These are phyloP conservation scores for Argopecten irradians DNA, from an alignment of 1,140 invertebrate species.

Conservation along the genomic window DNA sequence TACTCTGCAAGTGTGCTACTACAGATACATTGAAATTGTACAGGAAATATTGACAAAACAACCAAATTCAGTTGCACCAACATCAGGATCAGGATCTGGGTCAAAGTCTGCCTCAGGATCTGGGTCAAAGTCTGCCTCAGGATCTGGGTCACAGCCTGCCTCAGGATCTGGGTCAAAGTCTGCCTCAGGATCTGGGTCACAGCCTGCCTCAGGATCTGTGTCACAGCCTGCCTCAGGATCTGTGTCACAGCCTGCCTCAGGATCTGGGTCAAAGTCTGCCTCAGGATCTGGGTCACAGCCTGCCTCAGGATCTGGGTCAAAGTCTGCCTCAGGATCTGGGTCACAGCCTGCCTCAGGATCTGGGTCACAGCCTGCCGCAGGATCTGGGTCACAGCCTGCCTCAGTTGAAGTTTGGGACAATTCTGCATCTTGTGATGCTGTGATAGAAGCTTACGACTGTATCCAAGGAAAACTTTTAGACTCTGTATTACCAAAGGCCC, in stretches of 20 bases:
- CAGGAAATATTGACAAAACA: neutral
- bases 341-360: neutral
- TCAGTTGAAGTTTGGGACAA: neutral
- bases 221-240: neutral
- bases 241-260: neutral
- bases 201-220: neutral
- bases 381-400: neutral
- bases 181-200: neutral
- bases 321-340: neutral
- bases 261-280: neutral
- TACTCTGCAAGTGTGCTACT: neutral
- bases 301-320: neutral
- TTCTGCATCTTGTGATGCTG: neutral
- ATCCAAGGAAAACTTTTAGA: neutral
- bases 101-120: neutral
- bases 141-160: neutral
- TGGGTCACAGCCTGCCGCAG: neutral
- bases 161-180: neutral
- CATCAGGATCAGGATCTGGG: neutral
- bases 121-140: neutral
- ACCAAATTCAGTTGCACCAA: neutral
- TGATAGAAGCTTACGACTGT: neutral
- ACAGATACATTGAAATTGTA: conserved; percentile 1
- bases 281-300: neutral
- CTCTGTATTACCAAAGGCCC: neutral